Evolutionary conservation across 2,113 vertebrate species (phyloP), one percentile per base, ranked within the genome.

Genomic region (Alexandromys fortis): DNA sequence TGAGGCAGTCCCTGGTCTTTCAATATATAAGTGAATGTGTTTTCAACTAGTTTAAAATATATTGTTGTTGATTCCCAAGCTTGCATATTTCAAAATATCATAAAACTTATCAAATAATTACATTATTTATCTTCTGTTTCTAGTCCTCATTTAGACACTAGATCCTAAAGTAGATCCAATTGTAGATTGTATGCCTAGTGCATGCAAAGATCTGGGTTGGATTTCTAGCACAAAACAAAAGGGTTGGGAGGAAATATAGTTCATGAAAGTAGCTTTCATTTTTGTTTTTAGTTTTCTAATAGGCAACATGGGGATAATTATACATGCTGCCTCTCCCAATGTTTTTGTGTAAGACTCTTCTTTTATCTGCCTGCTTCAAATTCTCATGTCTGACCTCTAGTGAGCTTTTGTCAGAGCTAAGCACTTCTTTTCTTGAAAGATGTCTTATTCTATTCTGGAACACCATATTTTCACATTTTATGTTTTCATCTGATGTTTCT

Each of bases 61-160:
- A 13, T 68, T 70, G 58, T 30, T 24, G 3, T 35, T n/a, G 76
- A 3, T 89, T 52, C 24, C 30, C 30, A 94, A 13, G 6, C 9
- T 21, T 75, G 49, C 6, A 33, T 65, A 61, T 73, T 5, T 65
- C 8, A 75, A 28, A 42, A 13, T 68, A 35, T 35, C 26, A 28
- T 35, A 79, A 65, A 86, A 52, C 17, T 49, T 88, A 73, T 22
- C 33, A 85, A 73, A n/a, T 47, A 83, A 33, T 73, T 22, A 52
- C 12, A 68, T 82, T n/a, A 16, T 94, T 72, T 24, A 47, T 70
- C 47, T 45, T 91, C 70, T 92, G 17, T 55, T 89, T 92, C 35
- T 42, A 42, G 33, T 3, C 7, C n/a, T 77, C 65, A 9, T 72
- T 93, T 58, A 91, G 45, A 45, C 12, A 28, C 1, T 87, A 67